These are phyloP conservation scores for Sphaeramia orbicularis DNA, from an alignment of 2,797 vertebrate species.

Conservation along the genomic window DNA sequence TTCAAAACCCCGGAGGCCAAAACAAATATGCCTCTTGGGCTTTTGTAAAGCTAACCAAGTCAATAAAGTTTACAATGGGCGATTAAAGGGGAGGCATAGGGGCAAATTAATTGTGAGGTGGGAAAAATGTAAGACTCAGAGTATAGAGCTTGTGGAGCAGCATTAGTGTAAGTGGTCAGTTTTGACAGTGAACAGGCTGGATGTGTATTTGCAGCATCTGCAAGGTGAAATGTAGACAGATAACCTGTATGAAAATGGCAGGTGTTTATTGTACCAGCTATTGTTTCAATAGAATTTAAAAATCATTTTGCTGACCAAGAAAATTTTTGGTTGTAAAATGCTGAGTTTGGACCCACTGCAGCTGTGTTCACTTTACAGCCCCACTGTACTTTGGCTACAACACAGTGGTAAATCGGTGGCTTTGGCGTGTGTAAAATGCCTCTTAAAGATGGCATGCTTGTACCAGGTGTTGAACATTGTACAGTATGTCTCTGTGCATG, in stretches of 20 bases:
- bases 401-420: slow-evolving; percentile 26
- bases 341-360: slow-evolving; percentile 41
- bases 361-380: slow-evolving; percentile 69
- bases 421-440: slow-evolving; percentile 49
- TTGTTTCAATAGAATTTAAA: background rate
- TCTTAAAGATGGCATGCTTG: slow-evolving; percentile 63
- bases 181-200: background rate
- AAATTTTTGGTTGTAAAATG: slow-evolving; percentile 1
- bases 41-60: slow-evolving; percentile 55
- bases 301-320: slow-evolving; percentile 25
- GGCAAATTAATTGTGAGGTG: slow-evolving; percentile 25
- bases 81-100: slow-evolving; percentile 43
- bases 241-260: background rate
- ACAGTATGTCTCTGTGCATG: slow-evolving; percentile 19
- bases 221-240: background rate
- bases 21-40: slow-evolving; percentile 56
- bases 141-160: background rate
- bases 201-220: background rate
- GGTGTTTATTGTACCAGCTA: background rate
- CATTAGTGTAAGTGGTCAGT: slow-evolving; percentile 3
- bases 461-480: slow-evolving; percentile 66
- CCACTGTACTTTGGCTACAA: slow-evolving; percentile 46
- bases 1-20: slow-evolving; percentile 59
- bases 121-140: slow-evolving; percentile 5
- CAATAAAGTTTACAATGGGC: slow-evolving; percentile 63